Conservation (phyloP, 2,113 vertebrate species). For the Madoqua kirkii region DNA sequence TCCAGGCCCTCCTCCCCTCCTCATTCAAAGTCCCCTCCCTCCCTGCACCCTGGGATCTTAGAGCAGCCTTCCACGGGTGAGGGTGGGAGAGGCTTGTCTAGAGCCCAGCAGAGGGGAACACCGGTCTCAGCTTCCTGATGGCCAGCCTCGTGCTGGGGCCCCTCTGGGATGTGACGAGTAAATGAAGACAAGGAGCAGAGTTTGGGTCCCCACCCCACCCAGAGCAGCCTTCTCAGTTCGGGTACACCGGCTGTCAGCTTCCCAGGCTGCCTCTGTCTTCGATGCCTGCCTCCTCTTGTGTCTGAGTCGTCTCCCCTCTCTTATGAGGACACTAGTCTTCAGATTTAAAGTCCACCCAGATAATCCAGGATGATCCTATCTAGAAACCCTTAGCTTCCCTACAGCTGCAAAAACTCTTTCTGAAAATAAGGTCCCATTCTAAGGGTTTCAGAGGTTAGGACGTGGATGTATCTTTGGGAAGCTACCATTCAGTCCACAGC, state of each 20-base stretch:
- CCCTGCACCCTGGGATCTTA: neutral
- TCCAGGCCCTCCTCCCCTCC: neutral
- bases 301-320: rapidly evolving
- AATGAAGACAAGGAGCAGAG: neutral
- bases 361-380: neutral
- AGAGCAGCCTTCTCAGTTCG: neutral
- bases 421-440: neutral
- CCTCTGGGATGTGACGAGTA: neutral
- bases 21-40: neutral
- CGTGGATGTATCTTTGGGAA: neutral
- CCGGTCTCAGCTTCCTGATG: rapidly evolving
- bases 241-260: neutral
- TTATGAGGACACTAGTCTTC: neutral
- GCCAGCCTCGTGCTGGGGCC: neutral
- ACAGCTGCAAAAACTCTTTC: neutral
- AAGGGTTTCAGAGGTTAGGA: neutral
- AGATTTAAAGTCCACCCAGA: neutral
- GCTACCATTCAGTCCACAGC: neutral
- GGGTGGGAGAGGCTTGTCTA: neutral
- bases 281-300: neutral
- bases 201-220: neutral
- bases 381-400: neutral
- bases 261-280: neutral
- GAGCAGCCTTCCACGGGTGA: neutral
- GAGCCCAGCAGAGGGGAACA: neutral